phyloP scores from a whole-genome alignment of 2,888 invertebrate genomes.

The Elysia crispata region DNA sequence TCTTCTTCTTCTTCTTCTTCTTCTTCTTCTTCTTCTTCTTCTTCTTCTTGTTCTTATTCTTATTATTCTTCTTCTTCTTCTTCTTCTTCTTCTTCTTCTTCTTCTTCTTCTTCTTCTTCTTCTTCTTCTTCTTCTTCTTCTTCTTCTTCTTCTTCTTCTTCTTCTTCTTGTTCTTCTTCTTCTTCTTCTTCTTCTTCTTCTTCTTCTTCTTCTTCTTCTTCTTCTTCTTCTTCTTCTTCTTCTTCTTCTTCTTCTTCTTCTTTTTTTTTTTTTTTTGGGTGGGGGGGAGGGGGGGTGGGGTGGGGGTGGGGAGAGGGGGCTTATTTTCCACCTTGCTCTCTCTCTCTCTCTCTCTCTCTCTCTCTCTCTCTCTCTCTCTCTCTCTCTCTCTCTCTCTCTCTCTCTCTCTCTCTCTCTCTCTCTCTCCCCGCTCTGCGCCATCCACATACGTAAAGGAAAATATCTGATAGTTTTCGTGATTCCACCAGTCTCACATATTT shows the following conservation, averaged over 20 bases:
- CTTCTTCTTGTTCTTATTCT: no score
- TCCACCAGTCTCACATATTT: no score
- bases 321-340: no score
- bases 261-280: no score
- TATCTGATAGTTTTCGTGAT: no score
- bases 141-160: slow-evolving; percentile 43
- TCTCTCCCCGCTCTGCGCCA: background rate
- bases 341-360: no score
- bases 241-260: no score
- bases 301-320: no score
- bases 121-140: slow-evolving; percentile 20
- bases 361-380: slow-evolving; percentile 1
- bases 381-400: background rate
- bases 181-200: slow-evolving; percentile 26
- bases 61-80: no score
- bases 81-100: slow-evolving; percentile 3
- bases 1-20: slow-evolving; percentile 1
- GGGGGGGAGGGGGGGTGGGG: no score
- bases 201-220: background rate
- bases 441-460: no score
- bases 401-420: background rate
- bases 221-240: no score
- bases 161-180: slow-evolving; percentile 39
- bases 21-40: slow-evolving; percentile 1
- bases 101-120: slow-evolving; percentile 11